phyloP scores from a whole-genome alignment of 2,797 vertebrate species.

The Neosilurus hyrtlii region DNA sequence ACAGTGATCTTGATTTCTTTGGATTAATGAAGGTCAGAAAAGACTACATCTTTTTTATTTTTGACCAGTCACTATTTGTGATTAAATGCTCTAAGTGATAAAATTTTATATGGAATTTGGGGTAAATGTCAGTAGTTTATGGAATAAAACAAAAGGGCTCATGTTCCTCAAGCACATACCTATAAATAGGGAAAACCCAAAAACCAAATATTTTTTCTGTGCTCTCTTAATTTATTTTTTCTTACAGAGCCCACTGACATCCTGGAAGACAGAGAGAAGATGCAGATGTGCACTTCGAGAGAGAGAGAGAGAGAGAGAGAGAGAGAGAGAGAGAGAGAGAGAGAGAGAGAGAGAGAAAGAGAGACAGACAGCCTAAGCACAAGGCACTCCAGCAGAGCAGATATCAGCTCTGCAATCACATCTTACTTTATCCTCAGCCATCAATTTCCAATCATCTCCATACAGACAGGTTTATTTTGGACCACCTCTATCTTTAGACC shows the following conservation, averaged over 20 bases:
- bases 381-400: conserved; percentile 35
- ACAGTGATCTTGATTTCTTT: too few species aligned
- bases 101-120: too few species aligned
- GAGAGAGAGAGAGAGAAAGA: conserved; percentile 25
- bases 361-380: conserved; percentile 12
- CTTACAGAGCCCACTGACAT: background rate
- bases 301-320: background rate
- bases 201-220: too few species aligned
- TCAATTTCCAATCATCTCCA: conserved; percentile 56
- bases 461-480: conserved; percentile 43
- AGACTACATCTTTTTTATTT: too few species aligned
- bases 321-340: background rate
- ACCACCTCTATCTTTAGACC: conserved; percentile 44
- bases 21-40: too few species aligned
- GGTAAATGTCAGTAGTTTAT: too few species aligned
- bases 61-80: too few species aligned
- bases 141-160: too few species aligned
- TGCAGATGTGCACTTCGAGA: background rate
- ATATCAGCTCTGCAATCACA: conserved; percentile 50
- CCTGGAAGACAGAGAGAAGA: conserved; percentile 28
- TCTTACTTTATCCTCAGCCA: conserved; percentile 49
- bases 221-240: too few species aligned
- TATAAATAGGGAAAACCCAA: too few species aligned
- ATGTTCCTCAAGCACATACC: too few species aligned
- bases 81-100: too few species aligned